phyloP scores from a whole-genome alignment of 2,113 vertebrate species.

The Stictonetta naevosa region DNA sequence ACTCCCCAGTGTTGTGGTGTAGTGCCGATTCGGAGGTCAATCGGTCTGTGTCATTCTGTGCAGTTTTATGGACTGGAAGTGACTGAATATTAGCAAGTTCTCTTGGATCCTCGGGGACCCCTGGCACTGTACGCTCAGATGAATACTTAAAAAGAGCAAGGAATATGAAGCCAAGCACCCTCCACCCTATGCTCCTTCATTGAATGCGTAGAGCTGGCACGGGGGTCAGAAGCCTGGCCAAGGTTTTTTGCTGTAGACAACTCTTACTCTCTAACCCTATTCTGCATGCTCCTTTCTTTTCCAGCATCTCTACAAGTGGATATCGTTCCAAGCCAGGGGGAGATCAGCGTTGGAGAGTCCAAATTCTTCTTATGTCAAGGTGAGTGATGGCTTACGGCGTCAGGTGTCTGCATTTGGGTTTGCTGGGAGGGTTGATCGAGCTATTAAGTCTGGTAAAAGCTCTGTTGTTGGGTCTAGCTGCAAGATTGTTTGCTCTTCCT shows the following conservation, averaged over 20 bases:
- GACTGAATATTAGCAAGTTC: background rate
- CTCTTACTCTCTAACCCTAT: background rate
- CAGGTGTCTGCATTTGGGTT: background rate
- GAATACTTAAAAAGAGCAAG: background rate
- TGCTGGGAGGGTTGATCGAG: background rate
- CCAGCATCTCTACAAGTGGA: conserved; percentile 92
- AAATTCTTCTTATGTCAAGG: conserved; percentile 99
- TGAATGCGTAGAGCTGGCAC: too few relatives aligned
- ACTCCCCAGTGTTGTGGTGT: background rate
- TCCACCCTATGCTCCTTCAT: background rate
- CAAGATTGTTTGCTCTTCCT: background rate
- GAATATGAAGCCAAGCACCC: fast-evolving
- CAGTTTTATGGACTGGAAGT: background rate
- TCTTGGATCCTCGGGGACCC: background rate
- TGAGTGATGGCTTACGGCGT: conserved; percentile 46
- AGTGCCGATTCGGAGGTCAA: background rate
- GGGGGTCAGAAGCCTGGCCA: background rate
- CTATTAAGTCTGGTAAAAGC: background rate
- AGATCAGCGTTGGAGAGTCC: conserved; percentile 97
- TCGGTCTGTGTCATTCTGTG: background rate
- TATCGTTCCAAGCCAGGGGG: conserved; percentile 92
- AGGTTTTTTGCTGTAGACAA: background rate
- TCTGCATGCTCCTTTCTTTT: background rate
- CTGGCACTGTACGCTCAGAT: background rate
- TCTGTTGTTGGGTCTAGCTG: background rate